phyloP scores from a whole-genome alignment of 1,140 invertebrate species.

The Gryon sp. region DNA sequence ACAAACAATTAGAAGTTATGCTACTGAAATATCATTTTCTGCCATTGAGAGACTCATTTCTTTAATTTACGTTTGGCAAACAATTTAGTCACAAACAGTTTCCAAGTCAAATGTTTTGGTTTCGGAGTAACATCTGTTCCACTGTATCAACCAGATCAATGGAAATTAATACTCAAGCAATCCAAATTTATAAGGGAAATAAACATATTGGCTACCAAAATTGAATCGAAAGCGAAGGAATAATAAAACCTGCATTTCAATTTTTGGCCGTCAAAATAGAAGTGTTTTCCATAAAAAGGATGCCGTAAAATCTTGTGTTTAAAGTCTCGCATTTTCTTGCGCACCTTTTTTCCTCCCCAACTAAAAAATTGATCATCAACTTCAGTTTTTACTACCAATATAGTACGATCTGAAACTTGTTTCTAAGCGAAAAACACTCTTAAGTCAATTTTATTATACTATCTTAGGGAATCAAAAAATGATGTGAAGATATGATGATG shows the following conservation, averaged over 20 bases:
- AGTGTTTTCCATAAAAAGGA: slow-evolving; percentile 31
- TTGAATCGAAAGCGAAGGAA: too few relatives aligned
- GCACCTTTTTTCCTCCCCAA: background rate
- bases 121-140: slow-evolving; percentile 40
- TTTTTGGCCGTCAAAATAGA: too few relatives aligned
- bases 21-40: slow-evolving; percentile 25
- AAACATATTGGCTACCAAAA: too few relatives aligned
- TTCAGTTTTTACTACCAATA: slow-evolving; percentile 24
- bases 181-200: too few relatives aligned
- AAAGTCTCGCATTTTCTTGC: slow-evolving; percentile 6
- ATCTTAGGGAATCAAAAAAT: too few relatives aligned
- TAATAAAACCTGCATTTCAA: slow-evolving; percentile 14
- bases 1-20: slow-evolving; percentile 27
- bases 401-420: slow-evolving; percentile 18
- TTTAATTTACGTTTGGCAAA: slow-evolving; percentile 28
- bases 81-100: slow-evolving; percentile 39
- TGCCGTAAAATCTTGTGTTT: slow-evolving; percentile 14
- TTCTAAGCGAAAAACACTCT: slow-evolving; percentile 10
- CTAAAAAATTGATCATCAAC: slow-evolving; percentile 9
- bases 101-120: slow-evolving; percentile 36
- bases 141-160: slow-evolving; percentile 17
- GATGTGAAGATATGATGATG: too few relatives aligned
- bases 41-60: slow-evolving; percentile 7
- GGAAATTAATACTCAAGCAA: slow-evolving; percentile 40
- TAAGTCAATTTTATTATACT: slow-evolving; percentile 17